phyloP scores from a whole-genome alignment of 2,888 invertebrate genomes.

The Pollenia amentaria region DNA sequence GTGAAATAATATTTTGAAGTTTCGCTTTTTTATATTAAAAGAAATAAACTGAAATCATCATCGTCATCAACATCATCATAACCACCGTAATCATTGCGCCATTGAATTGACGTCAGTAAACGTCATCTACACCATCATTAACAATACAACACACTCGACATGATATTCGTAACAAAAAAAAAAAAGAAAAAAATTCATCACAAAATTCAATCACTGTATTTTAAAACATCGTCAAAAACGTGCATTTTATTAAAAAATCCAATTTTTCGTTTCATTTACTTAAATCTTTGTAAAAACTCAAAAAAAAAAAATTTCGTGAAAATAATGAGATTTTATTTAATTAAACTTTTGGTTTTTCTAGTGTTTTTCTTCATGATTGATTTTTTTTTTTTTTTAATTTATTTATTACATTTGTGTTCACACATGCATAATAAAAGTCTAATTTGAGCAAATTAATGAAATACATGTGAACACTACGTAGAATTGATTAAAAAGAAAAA shows the following conservation, averaged over 20 bases:
- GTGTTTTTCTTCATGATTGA: conserved; percentile 48
- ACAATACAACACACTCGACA: neutral
- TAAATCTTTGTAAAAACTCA: neutral
- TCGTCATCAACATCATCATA: neutral
- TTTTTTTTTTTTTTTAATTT: conserved; percentile 1
- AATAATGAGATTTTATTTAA: conserved; percentile 20
- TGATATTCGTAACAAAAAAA: neutral
- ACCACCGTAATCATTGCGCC: neutral
- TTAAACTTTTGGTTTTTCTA: conserved; percentile 18
- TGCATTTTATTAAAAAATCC: conserved; percentile 49
- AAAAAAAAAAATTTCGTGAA: conserved; percentile 1
- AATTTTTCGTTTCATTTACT: conserved; percentile 4
- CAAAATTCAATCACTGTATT: neutral
- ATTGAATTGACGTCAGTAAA: conserved; percentile 24
- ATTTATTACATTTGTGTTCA: conserved; percentile 59
- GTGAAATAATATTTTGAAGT: neutral
- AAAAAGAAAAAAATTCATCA: neutral
- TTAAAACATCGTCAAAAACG: conserved; percentile 11
- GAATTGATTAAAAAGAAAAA: too few relatives aligned
- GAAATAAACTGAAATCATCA: neutral
- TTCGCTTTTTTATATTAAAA: neutral
- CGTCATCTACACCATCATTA: conserved; percentile 11
- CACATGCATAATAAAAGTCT: conserved; percentile 41
- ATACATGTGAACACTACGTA: neutral
- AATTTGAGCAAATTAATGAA: neutral